phyloP scores from a whole-genome alignment of 2,888 invertebrate species.

The Tipula lateralis region DNA sequence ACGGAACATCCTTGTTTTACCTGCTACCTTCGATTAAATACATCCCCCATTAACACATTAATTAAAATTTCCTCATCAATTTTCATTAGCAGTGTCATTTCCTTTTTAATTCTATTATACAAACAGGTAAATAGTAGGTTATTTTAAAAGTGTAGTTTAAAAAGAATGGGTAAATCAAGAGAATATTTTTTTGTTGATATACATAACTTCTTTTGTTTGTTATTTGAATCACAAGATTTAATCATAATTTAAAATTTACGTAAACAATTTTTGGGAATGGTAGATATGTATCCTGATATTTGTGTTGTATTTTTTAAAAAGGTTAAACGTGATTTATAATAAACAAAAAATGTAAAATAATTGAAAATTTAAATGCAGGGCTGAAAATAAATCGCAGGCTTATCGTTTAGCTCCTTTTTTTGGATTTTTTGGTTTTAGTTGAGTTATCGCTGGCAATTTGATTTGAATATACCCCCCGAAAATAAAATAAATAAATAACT shows the following conservation, averaged over 20 bases:
- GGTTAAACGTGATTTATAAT: neutral
- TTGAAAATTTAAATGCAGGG: neutral
- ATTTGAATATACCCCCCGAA: neutral
- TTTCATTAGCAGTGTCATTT: neutral
- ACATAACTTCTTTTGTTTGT: neutral
- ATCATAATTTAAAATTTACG: slow-evolving; percentile 11
- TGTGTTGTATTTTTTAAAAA: neutral
- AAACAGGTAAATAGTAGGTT: neutral
- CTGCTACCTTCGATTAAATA: neutral
- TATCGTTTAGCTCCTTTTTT: neutral
- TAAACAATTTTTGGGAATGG: neutral
- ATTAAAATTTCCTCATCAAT: neutral
- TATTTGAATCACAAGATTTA: neutral
- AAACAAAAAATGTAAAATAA: neutral
- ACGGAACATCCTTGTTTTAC: neutral
- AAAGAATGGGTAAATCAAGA: neutral
- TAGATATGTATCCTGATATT: neutral
- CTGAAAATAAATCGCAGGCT: neutral
- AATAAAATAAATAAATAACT: neutral
- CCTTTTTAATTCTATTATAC: neutral
- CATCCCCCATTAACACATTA: neutral
- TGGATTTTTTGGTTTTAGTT: neutral
- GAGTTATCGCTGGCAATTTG: neutral
- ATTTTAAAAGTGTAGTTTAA: neutral
- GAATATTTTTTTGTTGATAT: neutral